These are phyloP conservation scores for Capromys pilorides DNA, from an alignment of 2,797 vertebrate genomes.

Conservation along the genomic window DNA sequence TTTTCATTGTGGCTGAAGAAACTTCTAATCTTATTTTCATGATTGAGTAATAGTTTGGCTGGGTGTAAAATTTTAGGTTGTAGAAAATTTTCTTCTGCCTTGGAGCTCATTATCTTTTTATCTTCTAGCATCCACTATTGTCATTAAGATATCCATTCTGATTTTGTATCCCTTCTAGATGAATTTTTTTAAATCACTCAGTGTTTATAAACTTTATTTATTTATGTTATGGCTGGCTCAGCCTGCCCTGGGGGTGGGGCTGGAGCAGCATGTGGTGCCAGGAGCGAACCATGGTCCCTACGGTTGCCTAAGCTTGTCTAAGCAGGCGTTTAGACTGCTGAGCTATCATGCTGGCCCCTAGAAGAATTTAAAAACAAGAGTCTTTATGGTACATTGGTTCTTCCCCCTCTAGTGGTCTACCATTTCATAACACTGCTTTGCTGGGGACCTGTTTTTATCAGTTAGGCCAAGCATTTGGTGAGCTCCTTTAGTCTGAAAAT, in stretches of 20 bases:
- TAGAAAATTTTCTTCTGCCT: conserved; percentile 25
- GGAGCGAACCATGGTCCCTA: no score
- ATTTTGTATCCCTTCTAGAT: not conserved
- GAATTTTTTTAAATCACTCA: not conserved
- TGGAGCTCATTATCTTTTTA: not conserved
- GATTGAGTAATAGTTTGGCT: conserved; percentile 46
- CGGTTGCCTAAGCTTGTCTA: no score
- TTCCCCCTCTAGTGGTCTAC: not conserved
- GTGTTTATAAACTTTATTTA: no score
- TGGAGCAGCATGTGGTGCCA: no score
- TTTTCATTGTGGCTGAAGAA: not conserved
- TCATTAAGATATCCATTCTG: not conserved
- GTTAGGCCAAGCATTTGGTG: conserved; percentile 36
- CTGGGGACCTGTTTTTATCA: conserved; percentile 37
- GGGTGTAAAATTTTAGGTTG: conserved; percentile 49
- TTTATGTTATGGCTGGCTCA: no score
- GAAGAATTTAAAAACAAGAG: conserved; percentile 23
- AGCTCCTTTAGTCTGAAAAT: conserved; percentile 52
- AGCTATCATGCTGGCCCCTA: no score
- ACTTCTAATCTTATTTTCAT: conserved; percentile 16
- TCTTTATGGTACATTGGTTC: not conserved
- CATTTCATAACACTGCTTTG: not conserved
- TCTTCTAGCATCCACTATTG: not conserved
- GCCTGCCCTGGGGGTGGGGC: no score
- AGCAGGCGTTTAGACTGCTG: no score